Evolutionary conservation across 2,888 invertebrate genomes (phyloP).

Genomic region (Luperina testacea): DNA sequence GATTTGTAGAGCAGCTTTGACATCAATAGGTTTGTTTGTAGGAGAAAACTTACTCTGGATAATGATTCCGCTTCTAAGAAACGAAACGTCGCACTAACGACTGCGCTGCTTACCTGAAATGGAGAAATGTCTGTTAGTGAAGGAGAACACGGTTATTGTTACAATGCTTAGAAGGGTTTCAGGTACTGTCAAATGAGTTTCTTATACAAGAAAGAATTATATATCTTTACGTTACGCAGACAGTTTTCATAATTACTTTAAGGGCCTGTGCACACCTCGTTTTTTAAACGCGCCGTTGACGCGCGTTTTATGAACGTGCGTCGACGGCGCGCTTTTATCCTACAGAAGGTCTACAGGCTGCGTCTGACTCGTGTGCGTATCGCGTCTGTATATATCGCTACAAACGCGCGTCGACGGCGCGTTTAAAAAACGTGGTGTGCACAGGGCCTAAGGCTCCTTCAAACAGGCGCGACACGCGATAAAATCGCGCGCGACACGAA

Average conservation of each 20-base stretch:
- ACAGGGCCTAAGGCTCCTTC: too few relatives aligned
- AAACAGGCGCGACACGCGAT: too few relatives aligned
- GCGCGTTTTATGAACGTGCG: too few relatives aligned
- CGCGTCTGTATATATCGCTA: too few relatives aligned
- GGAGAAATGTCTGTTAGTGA: constrained; percentile 57
- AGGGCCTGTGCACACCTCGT: too few relatives aligned
- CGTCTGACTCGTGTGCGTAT: too few relatives aligned
- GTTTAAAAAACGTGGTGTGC: too few relatives aligned
- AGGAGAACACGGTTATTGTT: constrained; percentile 22
- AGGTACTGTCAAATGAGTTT: constrained; percentile 1
- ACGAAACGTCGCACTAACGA: constrained; percentile 68
- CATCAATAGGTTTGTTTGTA: constrained; percentile 70
- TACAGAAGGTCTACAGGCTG: too few relatives aligned
- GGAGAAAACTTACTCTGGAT: constrained; percentile 70
- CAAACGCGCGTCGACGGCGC: too few relatives aligned
- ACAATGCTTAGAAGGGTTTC: constrained; percentile 19
- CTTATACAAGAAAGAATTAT: not conserved
- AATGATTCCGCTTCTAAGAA: constrained; percentile 67
- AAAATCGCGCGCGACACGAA: too few relatives aligned
- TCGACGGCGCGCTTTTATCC: too few relatives aligned
- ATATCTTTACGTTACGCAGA: not conserved
- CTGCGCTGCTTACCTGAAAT: constrained; percentile 77
- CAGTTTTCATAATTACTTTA: not conserved
- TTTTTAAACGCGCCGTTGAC: too few relatives aligned
- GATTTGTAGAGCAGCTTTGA: constrained; percentile 69